Percentiles rank a stretch among this genome's conserved stretches.
Evolutionary conservation across 2,113 vertebrate genomes (phyloP).

Genomic region (Ia io): DNA sequence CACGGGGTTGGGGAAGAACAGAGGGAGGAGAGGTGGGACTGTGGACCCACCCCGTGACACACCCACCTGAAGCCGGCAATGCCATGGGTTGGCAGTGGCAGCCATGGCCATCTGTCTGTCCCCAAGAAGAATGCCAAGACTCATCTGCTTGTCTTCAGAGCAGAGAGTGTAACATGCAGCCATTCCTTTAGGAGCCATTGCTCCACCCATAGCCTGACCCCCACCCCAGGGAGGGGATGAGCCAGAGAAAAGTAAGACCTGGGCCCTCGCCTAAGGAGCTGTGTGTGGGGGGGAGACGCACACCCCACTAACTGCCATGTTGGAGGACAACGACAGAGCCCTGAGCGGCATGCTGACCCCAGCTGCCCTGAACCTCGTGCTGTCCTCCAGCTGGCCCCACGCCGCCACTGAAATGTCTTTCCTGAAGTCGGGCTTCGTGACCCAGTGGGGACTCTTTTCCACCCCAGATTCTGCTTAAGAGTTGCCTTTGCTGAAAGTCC

Average conservation of each 20-base stretch:
- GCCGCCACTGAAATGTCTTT: not conserved
- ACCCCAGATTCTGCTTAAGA: not conserved
- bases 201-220: not conserved
- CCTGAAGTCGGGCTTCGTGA: not conserved
- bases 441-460: not conserved
- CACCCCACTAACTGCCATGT: too few relatives aligned
- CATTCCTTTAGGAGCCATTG: not conserved
- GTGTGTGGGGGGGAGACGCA: fast-evolving
- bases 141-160: not conserved
- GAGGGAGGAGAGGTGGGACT: not conserved
- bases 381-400: fast-evolving
- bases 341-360: fast-evolving
- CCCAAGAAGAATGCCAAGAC: not conserved
- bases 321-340: fast-evolving
- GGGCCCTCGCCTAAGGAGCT: not conserved
- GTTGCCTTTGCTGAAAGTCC: not conserved
- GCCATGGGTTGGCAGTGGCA: fast-evolving
- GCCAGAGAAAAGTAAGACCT: not conserved
- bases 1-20: fast-evolving
- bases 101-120: not conserved
- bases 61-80: not conserved
- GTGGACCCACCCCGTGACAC: not conserved
- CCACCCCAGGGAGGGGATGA: not conserved
- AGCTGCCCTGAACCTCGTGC: fast-evolving
- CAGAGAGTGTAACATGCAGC: not conserved